These are phyloP conservation scores for Fukomys damarensis DNA, from an alignment of 2,113 vertebrate species.

Conservation along the genomic window DNA sequence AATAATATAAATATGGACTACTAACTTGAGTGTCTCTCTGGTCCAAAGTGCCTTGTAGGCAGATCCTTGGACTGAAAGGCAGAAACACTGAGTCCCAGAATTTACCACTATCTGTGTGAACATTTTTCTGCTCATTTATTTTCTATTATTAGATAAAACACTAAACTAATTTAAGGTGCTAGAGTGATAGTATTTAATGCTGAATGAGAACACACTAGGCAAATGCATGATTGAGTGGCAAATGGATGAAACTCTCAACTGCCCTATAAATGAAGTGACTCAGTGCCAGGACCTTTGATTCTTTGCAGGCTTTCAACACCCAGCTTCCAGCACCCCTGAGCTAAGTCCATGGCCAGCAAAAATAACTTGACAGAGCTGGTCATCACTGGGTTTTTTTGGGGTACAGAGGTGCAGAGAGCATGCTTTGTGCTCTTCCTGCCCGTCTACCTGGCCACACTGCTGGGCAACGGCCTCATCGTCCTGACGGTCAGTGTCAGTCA, in stretches of 20 bases:
- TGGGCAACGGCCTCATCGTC: slow-evolving; percentile 66
- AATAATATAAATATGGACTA: background rate
- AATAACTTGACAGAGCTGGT: slow-evolving; percentile 61
- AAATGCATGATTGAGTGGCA: background rate
- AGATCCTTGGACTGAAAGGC: background rate
- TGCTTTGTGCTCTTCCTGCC: slow-evolving; percentile 60
- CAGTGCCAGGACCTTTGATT: background rate
- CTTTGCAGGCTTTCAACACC: background rate
- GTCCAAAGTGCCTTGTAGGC: background rate
- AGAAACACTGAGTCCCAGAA: background rate
- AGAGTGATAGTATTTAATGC: background rate
- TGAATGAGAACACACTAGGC: background rate
- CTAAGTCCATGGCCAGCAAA: background rate
- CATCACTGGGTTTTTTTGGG: slow-evolving; percentile 57
- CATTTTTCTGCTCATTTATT: background rate
- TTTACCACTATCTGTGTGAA: background rate
- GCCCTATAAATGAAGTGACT: background rate
- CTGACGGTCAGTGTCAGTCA: background rate
- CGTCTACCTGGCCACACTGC: slow-evolving; percentile 32
- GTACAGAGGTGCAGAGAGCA: background rate
- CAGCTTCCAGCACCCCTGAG: background rate
- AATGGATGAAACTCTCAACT: background rate
- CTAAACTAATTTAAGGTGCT: background rate
- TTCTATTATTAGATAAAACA: background rate
- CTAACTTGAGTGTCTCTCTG: background rate